phyloP scores from a whole-genome alignment of 2,888 invertebrate genomes.

The Temnothorax ravouxi region DNA sequence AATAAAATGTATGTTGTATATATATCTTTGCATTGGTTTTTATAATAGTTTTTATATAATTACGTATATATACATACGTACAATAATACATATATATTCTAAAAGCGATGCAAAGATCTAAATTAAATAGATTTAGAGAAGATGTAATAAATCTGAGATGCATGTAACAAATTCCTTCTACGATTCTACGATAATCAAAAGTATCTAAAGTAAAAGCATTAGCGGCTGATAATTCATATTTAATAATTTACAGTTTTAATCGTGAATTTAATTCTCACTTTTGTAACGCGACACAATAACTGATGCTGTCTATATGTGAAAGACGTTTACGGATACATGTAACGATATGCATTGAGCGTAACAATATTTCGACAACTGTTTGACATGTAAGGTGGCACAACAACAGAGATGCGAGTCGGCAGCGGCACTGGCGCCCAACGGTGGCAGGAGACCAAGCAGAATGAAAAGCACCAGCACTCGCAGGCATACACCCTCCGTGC shows the following conservation, averaged over 20 bases:
- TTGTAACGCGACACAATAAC: conserved; percentile 1
- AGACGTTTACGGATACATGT: background rate
- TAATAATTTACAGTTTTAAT: conserved; percentile 1
- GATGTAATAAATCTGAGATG: background rate
- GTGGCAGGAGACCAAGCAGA: conserved; percentile 87
- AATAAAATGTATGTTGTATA: conserved; percentile 3
- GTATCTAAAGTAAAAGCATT: background rate
- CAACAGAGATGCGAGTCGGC: conserved; percentile 84
- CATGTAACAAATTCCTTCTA: background rate
- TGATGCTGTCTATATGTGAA: background rate
- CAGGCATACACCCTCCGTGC: conserved; percentile 81
- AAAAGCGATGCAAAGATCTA: background rate
- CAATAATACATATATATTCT: background rate
- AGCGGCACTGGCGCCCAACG: conserved; percentile 77
- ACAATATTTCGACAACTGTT: conserved; percentile 69
- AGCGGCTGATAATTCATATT: background rate
- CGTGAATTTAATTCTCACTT: background rate
- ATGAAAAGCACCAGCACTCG: conserved; percentile 87
- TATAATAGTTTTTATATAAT: background rate
- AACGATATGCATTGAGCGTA: conserved; percentile 47
- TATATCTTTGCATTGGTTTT: background rate
- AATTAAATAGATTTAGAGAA: background rate
- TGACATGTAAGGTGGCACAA: conserved; percentile 82
- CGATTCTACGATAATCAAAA: conserved; percentile 23
- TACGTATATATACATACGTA: background rate